Evolutionary conservation across 2,888 invertebrate genomes (phyloP).

Genomic region (Euplagia quadripunctaria): DNA sequence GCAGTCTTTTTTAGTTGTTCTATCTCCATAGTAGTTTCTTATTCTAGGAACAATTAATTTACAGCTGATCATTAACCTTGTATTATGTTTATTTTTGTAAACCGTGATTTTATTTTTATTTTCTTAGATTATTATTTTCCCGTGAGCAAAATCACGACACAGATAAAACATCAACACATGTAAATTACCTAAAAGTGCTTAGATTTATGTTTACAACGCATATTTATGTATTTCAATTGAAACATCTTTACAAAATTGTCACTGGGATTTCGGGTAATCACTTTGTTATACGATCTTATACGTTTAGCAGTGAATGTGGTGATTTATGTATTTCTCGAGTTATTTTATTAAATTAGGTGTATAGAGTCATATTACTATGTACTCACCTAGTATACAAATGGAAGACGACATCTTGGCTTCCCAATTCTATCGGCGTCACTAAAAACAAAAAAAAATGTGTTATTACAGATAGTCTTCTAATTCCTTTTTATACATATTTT

Average conservation of each 20-base stretch:
- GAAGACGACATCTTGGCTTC: conserved; percentile 64
- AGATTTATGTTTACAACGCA: too few relatives aligned
- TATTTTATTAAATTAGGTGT: neutral
- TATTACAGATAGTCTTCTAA: neutral
- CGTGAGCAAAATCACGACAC: too few relatives aligned
- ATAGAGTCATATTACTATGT: neutral
- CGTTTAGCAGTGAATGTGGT: neutral
- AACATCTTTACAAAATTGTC: neutral
- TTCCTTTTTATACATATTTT: neutral
- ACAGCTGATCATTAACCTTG: too few relatives aligned
- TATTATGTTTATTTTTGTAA: too few relatives aligned
- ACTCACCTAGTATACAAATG: conserved; percentile 76
- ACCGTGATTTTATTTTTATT: too few relatives aligned
- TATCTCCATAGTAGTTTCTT: too few relatives aligned
- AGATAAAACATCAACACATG: too few relatives aligned
- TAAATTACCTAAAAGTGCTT: too few relatives aligned
- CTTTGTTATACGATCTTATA: neutral
- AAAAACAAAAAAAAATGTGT: conserved; percentile 50
- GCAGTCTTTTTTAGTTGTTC: too few relatives aligned
- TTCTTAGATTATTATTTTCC: too few relatives aligned
- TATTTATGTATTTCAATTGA: neutral
- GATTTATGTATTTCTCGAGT: neutral
- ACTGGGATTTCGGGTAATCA: neutral
- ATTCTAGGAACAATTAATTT: too few relatives aligned
- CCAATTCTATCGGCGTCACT: conserved; percentile 67